phyloP scores from a whole-genome alignment of 2,888 invertebrate genomes.

The Alentia gelatinosa region DNA sequence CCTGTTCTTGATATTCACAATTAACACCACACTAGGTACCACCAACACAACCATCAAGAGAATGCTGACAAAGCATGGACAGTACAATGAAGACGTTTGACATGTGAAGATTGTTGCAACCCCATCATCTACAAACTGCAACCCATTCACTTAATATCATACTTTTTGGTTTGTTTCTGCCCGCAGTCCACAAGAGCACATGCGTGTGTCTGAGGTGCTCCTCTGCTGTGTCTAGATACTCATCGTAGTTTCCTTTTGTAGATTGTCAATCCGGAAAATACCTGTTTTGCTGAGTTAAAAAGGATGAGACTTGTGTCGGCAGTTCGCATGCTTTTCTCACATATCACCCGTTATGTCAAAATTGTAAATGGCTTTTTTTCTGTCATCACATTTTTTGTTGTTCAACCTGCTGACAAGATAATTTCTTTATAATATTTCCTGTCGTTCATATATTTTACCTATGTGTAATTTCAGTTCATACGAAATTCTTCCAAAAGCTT shows the following conservation, averaged over 20 bases:
- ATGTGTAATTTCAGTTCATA: too few relatives aligned
- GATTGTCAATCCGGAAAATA: background rate
- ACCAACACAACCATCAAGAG: background rate
- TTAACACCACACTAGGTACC: background rate
- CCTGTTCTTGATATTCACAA: background rate
- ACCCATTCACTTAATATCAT: background rate
- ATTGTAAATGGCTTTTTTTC: background rate
- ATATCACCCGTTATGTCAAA: background rate
- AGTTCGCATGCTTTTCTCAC: background rate
- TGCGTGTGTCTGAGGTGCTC: background rate
- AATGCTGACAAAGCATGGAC: background rate
- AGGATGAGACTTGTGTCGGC: background rate
- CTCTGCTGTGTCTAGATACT: background rate
- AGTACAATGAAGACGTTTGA: background rate
- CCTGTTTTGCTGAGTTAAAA: background rate
- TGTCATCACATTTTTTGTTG: background rate
- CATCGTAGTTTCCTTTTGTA: slow-evolving; percentile 28
- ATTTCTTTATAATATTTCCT: too few relatives aligned
- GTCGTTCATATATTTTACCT: too few relatives aligned
- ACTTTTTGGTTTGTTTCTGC: background rate
- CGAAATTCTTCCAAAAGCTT: too few relatives aligned
- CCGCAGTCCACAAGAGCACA: background rate
- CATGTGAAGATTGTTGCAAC: background rate
- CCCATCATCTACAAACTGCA: background rate
- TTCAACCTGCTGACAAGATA: background rate